Percentiles rank a stretch among this genome's conserved stretches.
phyloP scores from a whole-genome alignment of 2,888 invertebrate species.

The Brachynemurus nebulosus region DNA sequence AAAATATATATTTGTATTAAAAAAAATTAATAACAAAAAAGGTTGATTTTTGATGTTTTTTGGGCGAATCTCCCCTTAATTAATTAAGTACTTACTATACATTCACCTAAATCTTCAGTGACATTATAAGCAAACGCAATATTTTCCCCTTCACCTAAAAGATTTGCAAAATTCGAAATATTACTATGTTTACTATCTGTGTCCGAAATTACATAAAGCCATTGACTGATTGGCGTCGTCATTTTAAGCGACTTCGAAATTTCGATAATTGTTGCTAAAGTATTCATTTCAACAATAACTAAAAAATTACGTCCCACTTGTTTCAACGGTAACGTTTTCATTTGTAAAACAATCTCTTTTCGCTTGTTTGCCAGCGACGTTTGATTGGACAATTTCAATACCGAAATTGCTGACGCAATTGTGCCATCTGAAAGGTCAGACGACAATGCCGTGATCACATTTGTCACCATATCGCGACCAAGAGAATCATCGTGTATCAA shows the following conservation, averaged over 20 bases:
- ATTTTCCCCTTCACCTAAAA: slow-evolving; percentile 64
- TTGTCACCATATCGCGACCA: slow-evolving; percentile 48
- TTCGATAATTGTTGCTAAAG: slow-evolving; percentile 50
- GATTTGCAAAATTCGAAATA: slow-evolving; percentile 38
- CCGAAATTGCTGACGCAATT: slow-evolving; percentile 24
- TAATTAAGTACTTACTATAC: slow-evolving; percentile 41
- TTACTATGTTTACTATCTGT: slow-evolving; percentile 36
- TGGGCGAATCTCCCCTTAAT: no score
- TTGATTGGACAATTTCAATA: slow-evolving; percentile 24
- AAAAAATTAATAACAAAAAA: no score
- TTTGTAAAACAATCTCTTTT: slow-evolving; percentile 22
- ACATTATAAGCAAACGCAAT: slow-evolving; percentile 65
- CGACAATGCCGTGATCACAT: slow-evolving; percentile 35
- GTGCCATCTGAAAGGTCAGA: slow-evolving; percentile 20
- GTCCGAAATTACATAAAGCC: slow-evolving; percentile 66
- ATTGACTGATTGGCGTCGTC: slow-evolving; percentile 59
- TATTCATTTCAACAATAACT: slow-evolving; percentile 45
- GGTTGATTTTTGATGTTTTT: no score
- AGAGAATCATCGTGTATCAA: slow-evolving; percentile 60
- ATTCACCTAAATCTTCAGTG: slow-evolving; percentile 33
- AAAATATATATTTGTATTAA: no score
- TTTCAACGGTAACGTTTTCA: slow-evolving; percentile 26
- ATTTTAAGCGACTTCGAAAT: slow-evolving; percentile 50
- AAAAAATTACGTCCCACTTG: slow-evolving; percentile 36
- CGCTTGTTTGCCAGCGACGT: slow-evolving; percentile 21